phyloP scores from a whole-genome alignment of 2,797 vertebrate genomes.

The Setipinna tenuifilis region DNA sequence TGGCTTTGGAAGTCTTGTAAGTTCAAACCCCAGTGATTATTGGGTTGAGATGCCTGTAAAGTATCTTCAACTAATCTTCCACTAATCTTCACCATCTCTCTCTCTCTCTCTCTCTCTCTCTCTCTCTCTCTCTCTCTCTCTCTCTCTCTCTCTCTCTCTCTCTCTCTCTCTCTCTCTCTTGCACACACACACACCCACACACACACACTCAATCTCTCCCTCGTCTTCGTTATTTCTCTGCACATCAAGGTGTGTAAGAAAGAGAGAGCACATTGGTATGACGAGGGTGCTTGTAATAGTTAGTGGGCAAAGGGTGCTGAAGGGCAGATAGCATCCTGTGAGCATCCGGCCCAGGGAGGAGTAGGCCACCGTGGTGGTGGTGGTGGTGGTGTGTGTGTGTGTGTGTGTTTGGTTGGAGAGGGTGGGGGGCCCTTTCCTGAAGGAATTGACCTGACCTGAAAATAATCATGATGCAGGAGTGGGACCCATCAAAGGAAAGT shows the following conservation, averaged over 20 bases:
- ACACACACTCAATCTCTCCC: no score
- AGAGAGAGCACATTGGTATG: constrained; percentile 43
- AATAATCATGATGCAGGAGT: background rate
- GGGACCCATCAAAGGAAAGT: background rate
- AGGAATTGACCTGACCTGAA: background rate
- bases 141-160: background rate
- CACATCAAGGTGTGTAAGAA: constrained; percentile 37
- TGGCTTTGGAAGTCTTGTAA: constrained; percentile 68
- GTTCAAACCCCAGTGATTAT: constrained; percentile 75
- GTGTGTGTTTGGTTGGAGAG: constrained; percentile 60
- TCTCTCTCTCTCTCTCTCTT: background rate
- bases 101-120: background rate
- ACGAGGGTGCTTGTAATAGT: constrained; percentile 44
- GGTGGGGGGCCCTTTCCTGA: background rate
- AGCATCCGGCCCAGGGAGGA: background rate
- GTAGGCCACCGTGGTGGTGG: constrained; percentile 51
- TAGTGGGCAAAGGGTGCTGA: constrained; percentile 64
- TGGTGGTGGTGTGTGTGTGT: constrained; percentile 67
- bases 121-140: background rate
- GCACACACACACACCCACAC: no score
- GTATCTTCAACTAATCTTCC: constrained; percentile 19
- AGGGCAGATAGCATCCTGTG: constrained; percentile 47
- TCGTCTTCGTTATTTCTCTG: no score
- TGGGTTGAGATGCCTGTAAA: constrained; percentile 53
- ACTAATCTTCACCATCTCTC: background rate